A percentile compares a stretch with the other conserved stretches of the same genome.
phyloP scores from a whole-genome alignment of 2,113 vertebrate genomes.

The Muntiacus muntjak region DNA sequence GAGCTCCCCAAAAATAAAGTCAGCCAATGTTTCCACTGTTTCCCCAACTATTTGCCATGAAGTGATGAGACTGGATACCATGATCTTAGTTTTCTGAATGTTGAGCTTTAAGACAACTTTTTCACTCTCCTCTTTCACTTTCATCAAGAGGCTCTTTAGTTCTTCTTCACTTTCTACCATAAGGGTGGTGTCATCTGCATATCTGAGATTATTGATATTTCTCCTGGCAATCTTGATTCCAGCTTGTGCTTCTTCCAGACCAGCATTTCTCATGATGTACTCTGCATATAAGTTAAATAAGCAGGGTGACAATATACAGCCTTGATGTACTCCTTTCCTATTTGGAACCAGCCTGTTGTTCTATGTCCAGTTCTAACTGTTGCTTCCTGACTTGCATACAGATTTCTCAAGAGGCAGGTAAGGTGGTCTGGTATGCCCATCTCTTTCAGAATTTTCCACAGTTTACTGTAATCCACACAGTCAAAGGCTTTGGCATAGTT shows the following conservation, averaged over 20 bases:
- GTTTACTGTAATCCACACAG: neutral
- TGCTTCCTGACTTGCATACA: neutral
- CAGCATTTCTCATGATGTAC: neutral
- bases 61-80: neutral
- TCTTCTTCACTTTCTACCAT: neutral
- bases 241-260: neutral
- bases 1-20: rapidly evolving
- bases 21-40: neutral
- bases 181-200: neutral
- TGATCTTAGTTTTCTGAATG: neutral
- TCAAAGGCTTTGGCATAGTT: neutral
- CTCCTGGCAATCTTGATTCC: neutral
- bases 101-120: neutral
- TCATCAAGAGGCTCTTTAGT: neutral
- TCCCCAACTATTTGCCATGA: neutral
- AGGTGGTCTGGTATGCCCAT: neutral
- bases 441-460: neutral
- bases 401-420: neutral
- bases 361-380: neutral
- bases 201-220: neutral
- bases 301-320: neutral
- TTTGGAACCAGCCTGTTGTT: neutral
- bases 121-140: neutral
- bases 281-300: neutral
- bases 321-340: neutral